Evolutionary conservation across 37 sponge, comb jelly and placozoan species (phyloP).

Genomic region (Lycopodina hypogea): DNA sequence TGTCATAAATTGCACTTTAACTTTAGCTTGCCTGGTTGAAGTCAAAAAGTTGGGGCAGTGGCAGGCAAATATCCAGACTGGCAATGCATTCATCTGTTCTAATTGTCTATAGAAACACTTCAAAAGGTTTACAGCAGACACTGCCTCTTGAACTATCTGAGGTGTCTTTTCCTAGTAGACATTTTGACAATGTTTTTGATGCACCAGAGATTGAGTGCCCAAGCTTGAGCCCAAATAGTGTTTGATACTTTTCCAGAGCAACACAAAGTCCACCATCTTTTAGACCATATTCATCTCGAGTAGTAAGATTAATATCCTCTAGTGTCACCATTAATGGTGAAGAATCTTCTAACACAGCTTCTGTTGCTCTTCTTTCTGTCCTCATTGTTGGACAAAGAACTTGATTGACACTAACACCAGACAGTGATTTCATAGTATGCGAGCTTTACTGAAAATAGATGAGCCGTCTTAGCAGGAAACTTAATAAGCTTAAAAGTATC

Average conservation of each 20-base stretch:
- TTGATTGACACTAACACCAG: conserved; percentile 32
- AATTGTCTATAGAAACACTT: conserved; percentile 37
- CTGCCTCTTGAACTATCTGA: conserved; percentile 57
- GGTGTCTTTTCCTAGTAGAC: conserved; percentile 47
- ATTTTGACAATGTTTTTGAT: conserved; percentile 44
- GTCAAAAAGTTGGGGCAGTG: no score
- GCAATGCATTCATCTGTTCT: conserved; percentile 25
- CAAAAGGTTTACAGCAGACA: conserved; percentile 41
- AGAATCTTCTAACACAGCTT: conserved; percentile 42
- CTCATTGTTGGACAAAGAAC: conserved; percentile 58
- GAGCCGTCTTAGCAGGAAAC: conserved; percentile 46
- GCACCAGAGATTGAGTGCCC: conserved; percentile 47
- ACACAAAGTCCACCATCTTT: conserved; percentile 54
- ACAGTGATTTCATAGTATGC: conserved; percentile 4
- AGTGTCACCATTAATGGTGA: conserved; percentile 34
- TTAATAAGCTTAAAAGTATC: conserved; percentile 50
- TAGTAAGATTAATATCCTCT: conserved; percentile 55
- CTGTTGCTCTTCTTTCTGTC: conserved; percentile 63
- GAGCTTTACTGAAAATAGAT: conserved; percentile 39
- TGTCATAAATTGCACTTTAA: no score
- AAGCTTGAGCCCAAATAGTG: conserved; percentile 58
- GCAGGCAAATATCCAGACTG: no score
- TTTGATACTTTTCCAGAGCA: conserved; percentile 50
- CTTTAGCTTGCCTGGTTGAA: no score
- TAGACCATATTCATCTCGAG: conserved; percentile 64